Evolutionary conservation across 2,888 invertebrate genomes (phyloP).

Genomic region (Drosophila bunnanda): DNA sequence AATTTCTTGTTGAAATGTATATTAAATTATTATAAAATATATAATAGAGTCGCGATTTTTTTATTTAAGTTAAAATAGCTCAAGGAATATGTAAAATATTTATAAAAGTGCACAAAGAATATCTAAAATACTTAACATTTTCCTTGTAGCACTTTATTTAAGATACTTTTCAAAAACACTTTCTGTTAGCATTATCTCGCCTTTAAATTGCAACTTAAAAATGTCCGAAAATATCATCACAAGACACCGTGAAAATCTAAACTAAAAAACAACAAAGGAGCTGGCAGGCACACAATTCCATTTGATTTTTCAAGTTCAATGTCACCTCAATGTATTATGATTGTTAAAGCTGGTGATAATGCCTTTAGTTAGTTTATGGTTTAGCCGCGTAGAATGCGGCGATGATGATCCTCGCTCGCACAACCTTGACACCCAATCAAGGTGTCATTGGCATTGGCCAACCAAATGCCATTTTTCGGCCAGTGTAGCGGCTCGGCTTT

Average conservation of each 20-base stretch:
- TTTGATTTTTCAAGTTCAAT: conserved; percentile 68
- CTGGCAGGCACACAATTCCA: conserved; percentile 24
- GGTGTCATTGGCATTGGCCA: conserved; percentile 71
- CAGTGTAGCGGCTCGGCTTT: conserved; percentile 1
- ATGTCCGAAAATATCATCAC: conserved; percentile 9
- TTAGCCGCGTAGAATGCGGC: conserved; percentile 38
- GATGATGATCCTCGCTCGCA: conserved; percentile 48
- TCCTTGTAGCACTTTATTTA: not conserved
- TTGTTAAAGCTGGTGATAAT: conserved; percentile 40
- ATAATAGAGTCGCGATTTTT: too few relatives aligned
- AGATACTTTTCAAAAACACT: not conserved
- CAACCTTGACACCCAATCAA: conserved; percentile 82
- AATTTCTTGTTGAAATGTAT: not conserved
- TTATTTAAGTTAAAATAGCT: too few relatives aligned
- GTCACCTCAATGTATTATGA: conserved; percentile 58
- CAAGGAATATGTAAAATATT: too few relatives aligned
- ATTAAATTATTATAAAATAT: not conserved
- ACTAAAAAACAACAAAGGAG: conserved; percentile 15
- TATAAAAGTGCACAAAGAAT: too few relatives aligned
- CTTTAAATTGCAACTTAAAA: conserved; percentile 19
- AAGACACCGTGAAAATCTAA: conserved; percentile 26
- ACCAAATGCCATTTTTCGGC: conserved; percentile 11
- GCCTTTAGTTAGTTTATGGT: conserved; percentile 47
- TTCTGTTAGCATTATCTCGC: not conserved
- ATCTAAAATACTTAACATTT: not conserved